Percentiles rank a stretch among this genome's conserved stretches.
These are phyloP conservation scores for Protobothrops flavoviridis DNA, from an alignment of 2,113 vertebrate species.

Conservation along the genomic window DNA sequence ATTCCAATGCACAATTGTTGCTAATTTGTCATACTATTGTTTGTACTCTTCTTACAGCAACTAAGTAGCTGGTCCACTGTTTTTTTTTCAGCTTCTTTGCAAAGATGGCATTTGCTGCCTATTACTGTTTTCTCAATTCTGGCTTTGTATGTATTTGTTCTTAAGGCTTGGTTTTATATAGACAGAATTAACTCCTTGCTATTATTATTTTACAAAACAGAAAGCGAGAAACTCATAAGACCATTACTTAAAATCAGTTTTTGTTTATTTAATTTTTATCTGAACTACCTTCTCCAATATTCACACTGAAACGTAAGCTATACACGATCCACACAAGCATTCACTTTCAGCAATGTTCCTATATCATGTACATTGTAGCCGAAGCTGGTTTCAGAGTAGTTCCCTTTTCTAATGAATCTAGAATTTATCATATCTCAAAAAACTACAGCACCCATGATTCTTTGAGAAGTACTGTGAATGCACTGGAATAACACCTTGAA, in stretches of 20 bases:
- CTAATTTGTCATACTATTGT: background rate
- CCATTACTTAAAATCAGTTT: background rate
- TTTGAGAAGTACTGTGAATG: background rate
- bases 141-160: background rate
- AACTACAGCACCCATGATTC: background rate
- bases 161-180: background rate
- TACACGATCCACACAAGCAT: background rate
- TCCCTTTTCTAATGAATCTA: background rate
- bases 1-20: background rate
- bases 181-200: background rate
- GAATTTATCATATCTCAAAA: background rate
- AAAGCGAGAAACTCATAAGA: background rate
- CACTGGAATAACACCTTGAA: background rate
- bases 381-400: background rate
- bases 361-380: background rate
- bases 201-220: conserved; percentile 19
- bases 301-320: background rate
- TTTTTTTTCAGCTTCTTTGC: background rate
- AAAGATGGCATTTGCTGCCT: background rate
- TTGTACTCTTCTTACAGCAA: background rate
- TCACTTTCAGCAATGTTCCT: background rate
- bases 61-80: background rate
- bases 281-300: background rate
- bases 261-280: background rate
- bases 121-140: background rate